A percentile compares a stretch with the other conserved stretches of the same genome.
phyloP scores from a whole-genome alignment of 2,888 invertebrate genomes.

The Anagyrus pseudococci region DNA sequence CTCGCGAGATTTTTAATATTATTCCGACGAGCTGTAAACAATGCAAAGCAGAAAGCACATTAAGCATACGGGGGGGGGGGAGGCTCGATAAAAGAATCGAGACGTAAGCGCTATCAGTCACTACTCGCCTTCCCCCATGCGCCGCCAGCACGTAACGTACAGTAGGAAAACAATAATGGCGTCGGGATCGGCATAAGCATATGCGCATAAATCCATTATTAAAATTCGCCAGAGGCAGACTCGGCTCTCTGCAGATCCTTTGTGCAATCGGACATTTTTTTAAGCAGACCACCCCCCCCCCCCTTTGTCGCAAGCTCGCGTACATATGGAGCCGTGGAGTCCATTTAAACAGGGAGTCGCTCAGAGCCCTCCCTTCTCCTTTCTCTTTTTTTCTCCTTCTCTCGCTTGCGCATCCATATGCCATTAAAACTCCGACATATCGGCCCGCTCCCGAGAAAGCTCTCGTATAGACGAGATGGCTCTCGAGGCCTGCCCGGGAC shows the following conservation, averaged over 20 bases:
- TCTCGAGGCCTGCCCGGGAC: constrained; percentile 43
- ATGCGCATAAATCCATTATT: constrained; percentile 63
- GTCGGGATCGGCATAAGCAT: constrained; percentile 54
- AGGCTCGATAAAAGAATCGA: too few relatives aligned
- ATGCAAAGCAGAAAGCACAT: too few relatives aligned
- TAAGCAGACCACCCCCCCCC: too few relatives aligned
- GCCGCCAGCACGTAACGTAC: too few relatives aligned
- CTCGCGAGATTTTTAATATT: too few relatives aligned
- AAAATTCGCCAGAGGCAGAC: constrained; percentile 53
- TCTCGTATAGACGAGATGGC: constrained; percentile 16
- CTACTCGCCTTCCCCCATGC: too few relatives aligned
- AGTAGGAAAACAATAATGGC: constrained; percentile 53
- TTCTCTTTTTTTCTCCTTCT: constrained; percentile 13
- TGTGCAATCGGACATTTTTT: constrained; percentile 42
- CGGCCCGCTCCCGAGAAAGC: constrained; percentile 25
- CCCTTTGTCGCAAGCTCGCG: constrained; percentile 33
- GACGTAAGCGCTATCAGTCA: too few relatives aligned
- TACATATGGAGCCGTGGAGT: constrained; percentile 48
- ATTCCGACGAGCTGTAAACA: too few relatives aligned
- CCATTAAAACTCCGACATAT: constrained; percentile 49
- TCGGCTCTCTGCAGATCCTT: constrained; percentile 43
- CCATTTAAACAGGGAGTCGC: constrained; percentile 2
- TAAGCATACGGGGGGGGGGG: too few relatives aligned
- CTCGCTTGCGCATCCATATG: constrained; percentile 50
- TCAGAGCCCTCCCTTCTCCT: too few relatives aligned